These are phyloP conservation scores for Diplodus puntazzo DNA, from an alignment of 2,797 vertebrate species.

Conservation along the genomic window DNA sequence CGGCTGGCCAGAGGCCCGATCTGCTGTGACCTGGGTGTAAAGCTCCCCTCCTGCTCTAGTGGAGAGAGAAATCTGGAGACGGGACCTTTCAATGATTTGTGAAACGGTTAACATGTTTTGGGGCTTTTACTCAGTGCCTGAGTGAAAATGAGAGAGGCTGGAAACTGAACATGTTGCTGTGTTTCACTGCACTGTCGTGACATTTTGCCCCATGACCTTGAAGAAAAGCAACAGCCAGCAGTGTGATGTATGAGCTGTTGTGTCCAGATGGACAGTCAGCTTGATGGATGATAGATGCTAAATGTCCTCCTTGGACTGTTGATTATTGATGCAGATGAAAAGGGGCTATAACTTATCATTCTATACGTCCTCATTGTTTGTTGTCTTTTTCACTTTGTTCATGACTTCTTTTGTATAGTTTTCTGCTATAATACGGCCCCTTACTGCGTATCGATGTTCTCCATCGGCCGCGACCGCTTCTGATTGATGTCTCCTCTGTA, in stretches of 20 bases:
- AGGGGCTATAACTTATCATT: neutral
- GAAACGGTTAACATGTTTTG: conserved; percentile 34
- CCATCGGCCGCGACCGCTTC: neutral
- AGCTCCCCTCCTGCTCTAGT: conserved; percentile 59
- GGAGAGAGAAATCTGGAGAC: conserved; percentile 54
- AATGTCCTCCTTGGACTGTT: neutral
- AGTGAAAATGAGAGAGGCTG: conserved; percentile 27
- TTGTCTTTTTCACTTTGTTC: too few relatives aligned
- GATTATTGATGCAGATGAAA: conserved; percentile 7
- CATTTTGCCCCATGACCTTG: conserved; percentile 7
- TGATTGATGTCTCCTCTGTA: neutral
- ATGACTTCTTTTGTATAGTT: neutral
- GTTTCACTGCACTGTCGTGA: neutral
- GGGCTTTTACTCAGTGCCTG: neutral
- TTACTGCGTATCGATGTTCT: too few relatives aligned
- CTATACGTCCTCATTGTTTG: neutral
- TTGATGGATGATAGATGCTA: conserved; percentile 11
- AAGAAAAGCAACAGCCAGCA: neutral
- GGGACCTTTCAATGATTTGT: conserved; percentile 44
- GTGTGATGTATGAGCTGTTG: conserved; percentile 19
- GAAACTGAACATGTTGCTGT: neutral
- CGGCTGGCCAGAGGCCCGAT: conserved; percentile 61
- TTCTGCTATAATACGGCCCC: neutral
- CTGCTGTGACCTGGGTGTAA: conserved; percentile 22
- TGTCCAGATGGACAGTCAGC: conserved; percentile 25